A percentile compares a stretch with the other conserved stretches of the same genome.
phyloP scores from a whole-genome alignment of 2,113 vertebrate species.

The Salminus brasiliensis region DNA sequence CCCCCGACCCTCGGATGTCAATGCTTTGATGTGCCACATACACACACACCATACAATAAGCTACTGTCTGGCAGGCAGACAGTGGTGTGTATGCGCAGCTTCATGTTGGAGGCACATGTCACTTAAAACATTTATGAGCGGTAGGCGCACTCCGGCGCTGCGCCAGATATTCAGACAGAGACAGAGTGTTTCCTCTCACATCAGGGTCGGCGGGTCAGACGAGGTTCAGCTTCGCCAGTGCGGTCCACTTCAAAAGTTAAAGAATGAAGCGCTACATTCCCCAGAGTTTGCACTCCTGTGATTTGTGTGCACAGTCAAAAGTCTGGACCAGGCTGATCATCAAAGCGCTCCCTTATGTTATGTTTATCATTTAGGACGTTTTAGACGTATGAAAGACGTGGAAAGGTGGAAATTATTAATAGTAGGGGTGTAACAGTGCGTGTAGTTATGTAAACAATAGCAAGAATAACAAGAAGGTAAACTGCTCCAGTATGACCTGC shows the following conservation, averaged over 20 bases:
- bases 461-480: no score
- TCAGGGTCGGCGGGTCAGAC: conserved; percentile 41
- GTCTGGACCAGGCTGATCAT: neutral
- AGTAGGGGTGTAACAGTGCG: no score
- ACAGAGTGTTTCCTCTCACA: conserved; percentile 37
- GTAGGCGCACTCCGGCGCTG: conserved; percentile 4
- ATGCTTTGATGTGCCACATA: neutral
- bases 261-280: conserved; percentile 54
- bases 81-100: conserved; percentile 18
- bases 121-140: conserved; percentile 49
- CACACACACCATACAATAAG: neutral
- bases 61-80: conserved; percentile 13
- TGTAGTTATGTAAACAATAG: no score
- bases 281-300: conserved; percentile 17
- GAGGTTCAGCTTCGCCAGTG: conserved; percentile 29
- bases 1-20: neutral
- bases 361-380: no score
- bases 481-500: no score
- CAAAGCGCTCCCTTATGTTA: no score
- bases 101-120: conserved; percentile 36
- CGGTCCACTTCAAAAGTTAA: conserved; percentile 50
- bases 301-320: neutral
- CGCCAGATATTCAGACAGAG: conserved; percentile 27
- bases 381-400: no score
- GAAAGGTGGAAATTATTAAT: no score